These are phyloP conservation scores for Bombus balteatus DNA, from an alignment of 1,140 invertebrate genomes.

Conservation along the genomic window DNA sequence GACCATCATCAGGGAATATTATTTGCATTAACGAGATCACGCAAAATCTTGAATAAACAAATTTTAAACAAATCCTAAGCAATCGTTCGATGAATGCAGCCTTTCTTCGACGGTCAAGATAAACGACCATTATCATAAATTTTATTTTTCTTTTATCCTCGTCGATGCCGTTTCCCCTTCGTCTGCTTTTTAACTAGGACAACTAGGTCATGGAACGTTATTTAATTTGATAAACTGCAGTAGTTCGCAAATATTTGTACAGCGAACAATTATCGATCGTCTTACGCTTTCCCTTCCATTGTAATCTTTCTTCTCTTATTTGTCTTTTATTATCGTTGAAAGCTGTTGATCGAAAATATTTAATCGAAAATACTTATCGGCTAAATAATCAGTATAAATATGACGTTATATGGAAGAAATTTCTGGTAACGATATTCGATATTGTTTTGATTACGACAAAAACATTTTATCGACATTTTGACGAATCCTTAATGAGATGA, in stretches of 20 bases:
- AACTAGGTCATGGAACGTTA: constrained; percentile 3
- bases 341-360: neutral
- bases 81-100: neutral
- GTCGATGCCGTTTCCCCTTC: neutral
- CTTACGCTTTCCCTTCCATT: neutral
- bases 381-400: neutral
- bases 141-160: neutral
- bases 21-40: neutral
- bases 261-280: constrained; percentile 5
- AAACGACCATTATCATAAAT: neutral
- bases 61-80: constrained; percentile 15
- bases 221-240: constrained; percentile 16
- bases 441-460: neutral
- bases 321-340: neutral
- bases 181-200: neutral
- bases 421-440: neutral
- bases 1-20: neutral
- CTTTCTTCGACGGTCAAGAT: neutral
- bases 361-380: neutral
- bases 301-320: neutral
- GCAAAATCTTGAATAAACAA: neutral
- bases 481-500: constrained; percentile 4
- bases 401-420: neutral
- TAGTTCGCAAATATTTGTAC: constrained; percentile 21
- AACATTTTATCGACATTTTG: neutral